These are phyloP conservation scores for Trichogramma dendrolimi DNA, from an alignment of 2,888 invertebrate genomes.

Conservation along the genomic window DNA sequence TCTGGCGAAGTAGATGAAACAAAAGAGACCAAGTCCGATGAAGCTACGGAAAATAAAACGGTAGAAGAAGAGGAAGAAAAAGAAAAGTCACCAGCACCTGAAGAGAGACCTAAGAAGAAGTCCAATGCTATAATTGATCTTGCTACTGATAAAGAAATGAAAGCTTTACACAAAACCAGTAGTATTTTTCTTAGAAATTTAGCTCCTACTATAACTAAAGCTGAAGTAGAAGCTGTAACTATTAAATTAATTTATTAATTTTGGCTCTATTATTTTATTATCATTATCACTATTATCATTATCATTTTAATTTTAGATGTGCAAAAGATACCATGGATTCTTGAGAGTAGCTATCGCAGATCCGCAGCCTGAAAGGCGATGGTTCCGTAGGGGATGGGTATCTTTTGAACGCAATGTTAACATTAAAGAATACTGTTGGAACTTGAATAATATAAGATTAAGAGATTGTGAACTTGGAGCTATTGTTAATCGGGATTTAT, in stretches of 20 bases:
- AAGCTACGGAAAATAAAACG: conserved; percentile 26
- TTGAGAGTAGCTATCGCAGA: conserved; percentile 94
- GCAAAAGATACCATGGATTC: conserved; percentile 88
- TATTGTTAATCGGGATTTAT: conserved; percentile 94
- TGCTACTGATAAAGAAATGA: conserved; percentile 55
- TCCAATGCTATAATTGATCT: conserved; percentile 50
- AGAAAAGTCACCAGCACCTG: conserved; percentile 47
- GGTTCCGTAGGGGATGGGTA: conserved; percentile 97
- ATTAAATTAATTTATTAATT: conserved; percentile 8
- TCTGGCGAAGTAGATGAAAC: neutral
- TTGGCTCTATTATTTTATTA: conserved; percentile 2
- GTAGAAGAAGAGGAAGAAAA: conserved; percentile 46
- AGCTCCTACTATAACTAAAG: conserved; percentile 91
- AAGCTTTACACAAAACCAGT: conserved; percentile 88
- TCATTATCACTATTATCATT: neutral
- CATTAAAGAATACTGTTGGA: conserved; percentile 99
- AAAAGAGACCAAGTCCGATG: conserved; percentile 27
- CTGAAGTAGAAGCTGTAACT: conserved; percentile 91
- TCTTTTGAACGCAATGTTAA: conserved; percentile 95
- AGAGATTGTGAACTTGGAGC: conserved; percentile 90
- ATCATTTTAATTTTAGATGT: conserved; percentile 59
- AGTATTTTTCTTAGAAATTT: conserved; percentile 95
- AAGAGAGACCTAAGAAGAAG: conserved; percentile 48
- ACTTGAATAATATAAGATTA: conserved; percentile 88
- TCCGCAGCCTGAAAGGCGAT: conserved; percentile 91